Evolutionary conservation across 2,113 vertebrate species (phyloP), one percentile per base, ranked within the genome.

Genomic region (Cottus gobio): DNA sequence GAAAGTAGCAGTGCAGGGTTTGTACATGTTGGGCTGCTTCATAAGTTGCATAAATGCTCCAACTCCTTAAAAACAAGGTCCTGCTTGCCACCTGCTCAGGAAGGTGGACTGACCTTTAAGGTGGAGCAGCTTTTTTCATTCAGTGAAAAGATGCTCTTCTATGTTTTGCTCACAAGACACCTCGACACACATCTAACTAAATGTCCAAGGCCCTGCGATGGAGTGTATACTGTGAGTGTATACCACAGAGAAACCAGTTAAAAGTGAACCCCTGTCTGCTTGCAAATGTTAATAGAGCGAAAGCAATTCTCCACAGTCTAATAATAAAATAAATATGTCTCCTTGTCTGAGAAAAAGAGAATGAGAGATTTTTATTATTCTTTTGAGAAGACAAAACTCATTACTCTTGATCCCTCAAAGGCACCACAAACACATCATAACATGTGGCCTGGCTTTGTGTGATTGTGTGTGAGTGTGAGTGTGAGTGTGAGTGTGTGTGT

Each of bases 401-500:
- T 87, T 88, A 83, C 39, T 65, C 66, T 10, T 65, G 65, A 68
- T 79, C 61, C 64, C 82, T 87, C 77, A 68, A 66, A 83, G 82
- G 80, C 63, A 58, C 71, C 82, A 61, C 77, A 83, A 85, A 79
- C 82, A 70, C 50, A 80, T 56, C 36, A 66, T 30, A 39, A 62
- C 78, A 76, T 70, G 75, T 73, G 71, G 66, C 60, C 56, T 69
- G 60, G 42, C 44, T 66, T 36, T 75, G 67, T 62, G 60, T 71
- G 67, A 62, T 37, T 68, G 12, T 71, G 64, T 30, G 68, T 64
- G 28, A n/a, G n/a, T n/a, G n/a, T n/a, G n/a, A n/a, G n/a, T n/a
- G n/a, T n/a, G n/a, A n/a, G n/a, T n/a, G n/a, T n/a, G n/a, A n/a
- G n/a, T 62, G 60, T 71, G 67, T 65, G 48, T 68, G 12, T 71